Base-by-base conservation (phyloP, 1,140 invertebrate genomes). In the Drosophila athabasca region DNA sequence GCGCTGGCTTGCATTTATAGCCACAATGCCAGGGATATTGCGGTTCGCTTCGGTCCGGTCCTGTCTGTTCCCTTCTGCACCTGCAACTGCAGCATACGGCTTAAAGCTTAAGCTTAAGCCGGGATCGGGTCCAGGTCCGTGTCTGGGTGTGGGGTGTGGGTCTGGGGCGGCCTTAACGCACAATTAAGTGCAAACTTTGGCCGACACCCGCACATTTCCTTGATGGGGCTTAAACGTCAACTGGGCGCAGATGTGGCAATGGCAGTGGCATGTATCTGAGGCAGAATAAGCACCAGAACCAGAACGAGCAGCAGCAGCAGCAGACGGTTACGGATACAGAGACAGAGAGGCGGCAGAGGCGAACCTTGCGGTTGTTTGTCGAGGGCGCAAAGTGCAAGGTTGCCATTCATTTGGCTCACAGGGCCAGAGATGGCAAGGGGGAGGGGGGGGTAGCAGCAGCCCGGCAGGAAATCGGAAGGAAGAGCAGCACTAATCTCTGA, bases 401-500 rank as follows among this genome's bases (percentile, higher is more conserved):
- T 83, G 81, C 71, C 80, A 83, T 83, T 83, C 66, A 84, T 83
- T 79, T 66, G 53, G 80, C 62, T 39, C 31, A 13, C 22, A 13
- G 29, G 15, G 58, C 8, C 13, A 26, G 24, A 4, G 24, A 26
- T 26, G 24, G 17, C 17, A 19, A n/a, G n/a, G n/a, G n/a, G n/a
- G n/a, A n/a, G n/a, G n/a, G n/a, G n/a, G 17, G 24, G 4, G 24
- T 26, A 26, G 5, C 24, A 55, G 15, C 7, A 7, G 51, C 22
- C 22, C 26, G 67, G 53, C 48, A 24, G 35, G 44, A 73, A 66
- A 44, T 45, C 62, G 76, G 81, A 80, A 84, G 72, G 67, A 84
- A 85, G 81, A 74, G 49, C 73, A 77, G 68, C 81, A 80, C 76
- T 85, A 85, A 84, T 85, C 76, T 77, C 77, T 80, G 61, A 84